Percentiles rank a stretch among this genome's conserved stretches.
These are phyloP conservation scores for Cydia amplana DNA, from an alignment of 1,140 invertebrate genomes.

Conservation along the genomic window DNA sequence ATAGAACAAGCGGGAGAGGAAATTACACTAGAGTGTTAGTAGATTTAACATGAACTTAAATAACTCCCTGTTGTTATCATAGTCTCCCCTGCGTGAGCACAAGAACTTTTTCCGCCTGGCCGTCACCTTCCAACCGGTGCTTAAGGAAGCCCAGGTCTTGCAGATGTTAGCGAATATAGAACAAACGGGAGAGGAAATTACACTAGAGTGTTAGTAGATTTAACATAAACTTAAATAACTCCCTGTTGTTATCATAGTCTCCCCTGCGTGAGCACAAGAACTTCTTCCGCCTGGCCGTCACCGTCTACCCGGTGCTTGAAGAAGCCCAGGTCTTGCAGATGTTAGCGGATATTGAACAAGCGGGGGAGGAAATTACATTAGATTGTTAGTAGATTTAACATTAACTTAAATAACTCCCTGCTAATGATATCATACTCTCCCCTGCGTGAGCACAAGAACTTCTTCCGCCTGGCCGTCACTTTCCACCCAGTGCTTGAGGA, in stretches of 20 bases:
- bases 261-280: no score
- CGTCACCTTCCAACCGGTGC: slow-evolving; percentile 86
- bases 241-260: no score
- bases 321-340: no score
- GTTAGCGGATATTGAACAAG: no score
- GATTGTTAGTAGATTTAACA: no score
- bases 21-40: slow-evolving; percentile 44
- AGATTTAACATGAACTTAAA: not conserved
- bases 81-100: slow-evolving; percentile 86
- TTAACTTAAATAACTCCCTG: no score
- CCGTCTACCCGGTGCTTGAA: no score
- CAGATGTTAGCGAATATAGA: slow-evolving; percentile 61
- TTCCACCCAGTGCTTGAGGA: slow-evolving; percentile 83
- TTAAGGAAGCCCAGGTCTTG: slow-evolving; percentile 50
- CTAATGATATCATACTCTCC: slow-evolving; percentile 95
- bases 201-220: slow-evolving; percentile 39
- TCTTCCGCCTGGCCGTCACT: slow-evolving; percentile 92
- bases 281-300: no score
- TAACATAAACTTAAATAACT: no score
- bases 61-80: slow-evolving; percentile 85
- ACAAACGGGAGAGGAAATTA: slow-evolving; percentile 60
- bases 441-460: slow-evolving; percentile 86
- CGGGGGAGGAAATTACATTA: no score
- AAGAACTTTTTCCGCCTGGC: slow-evolving; percentile 95
- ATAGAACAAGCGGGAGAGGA: slow-evolving; percentile 63